These are phyloP conservation scores for Ophioninae sp. DNA, from an alignment of 2,888 invertebrate genomes.

Conservation along the genomic window DNA sequence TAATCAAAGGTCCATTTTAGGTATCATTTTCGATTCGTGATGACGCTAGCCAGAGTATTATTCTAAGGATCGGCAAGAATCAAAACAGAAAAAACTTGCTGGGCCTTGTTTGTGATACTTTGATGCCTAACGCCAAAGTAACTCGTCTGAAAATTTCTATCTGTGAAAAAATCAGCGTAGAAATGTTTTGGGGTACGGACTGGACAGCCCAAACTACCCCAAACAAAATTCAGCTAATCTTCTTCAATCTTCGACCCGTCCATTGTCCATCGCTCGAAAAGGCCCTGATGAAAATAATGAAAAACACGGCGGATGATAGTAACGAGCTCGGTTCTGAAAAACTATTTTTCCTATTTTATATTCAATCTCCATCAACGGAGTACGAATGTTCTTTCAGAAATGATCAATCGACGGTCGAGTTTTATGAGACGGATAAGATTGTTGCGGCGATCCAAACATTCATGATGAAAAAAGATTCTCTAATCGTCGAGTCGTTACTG, in stretches of 20 bases:
- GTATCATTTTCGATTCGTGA: conserved; percentile 87
- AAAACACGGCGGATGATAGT: conserved; percentile 32
- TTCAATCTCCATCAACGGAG: conserved; percentile 59
- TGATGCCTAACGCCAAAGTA: conserved; percentile 41
- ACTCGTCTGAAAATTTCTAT: conserved; percentile 61
- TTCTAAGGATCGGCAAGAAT: conserved; percentile 77
- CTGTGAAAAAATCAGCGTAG: conserved; percentile 47
- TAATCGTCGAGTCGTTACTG: neutral
- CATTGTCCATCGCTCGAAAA: conserved; percentile 62
- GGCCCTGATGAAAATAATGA: conserved; percentile 48
- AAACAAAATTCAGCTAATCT: conserved; percentile 61
- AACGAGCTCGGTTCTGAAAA: conserved; percentile 25
- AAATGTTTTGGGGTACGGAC: conserved; percentile 68
- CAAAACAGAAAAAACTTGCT: conserved; percentile 68
- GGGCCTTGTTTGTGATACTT: conserved; percentile 63
- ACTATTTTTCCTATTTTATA: conserved; percentile 64
- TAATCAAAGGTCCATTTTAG: conserved; percentile 56
- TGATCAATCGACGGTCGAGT: conserved; percentile 32
- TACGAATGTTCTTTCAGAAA: conserved; percentile 28
- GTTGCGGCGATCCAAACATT: conserved; percentile 9
- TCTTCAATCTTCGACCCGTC: conserved; percentile 69
- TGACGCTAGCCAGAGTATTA: conserved; percentile 84
- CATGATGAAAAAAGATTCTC: neutral
- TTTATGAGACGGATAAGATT: conserved; percentile 34
- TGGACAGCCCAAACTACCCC: conserved; percentile 33